These are phyloP conservation scores for Rhea pennata DNA, from an alignment of 2,113 vertebrate species.

Conservation along the genomic window DNA sequence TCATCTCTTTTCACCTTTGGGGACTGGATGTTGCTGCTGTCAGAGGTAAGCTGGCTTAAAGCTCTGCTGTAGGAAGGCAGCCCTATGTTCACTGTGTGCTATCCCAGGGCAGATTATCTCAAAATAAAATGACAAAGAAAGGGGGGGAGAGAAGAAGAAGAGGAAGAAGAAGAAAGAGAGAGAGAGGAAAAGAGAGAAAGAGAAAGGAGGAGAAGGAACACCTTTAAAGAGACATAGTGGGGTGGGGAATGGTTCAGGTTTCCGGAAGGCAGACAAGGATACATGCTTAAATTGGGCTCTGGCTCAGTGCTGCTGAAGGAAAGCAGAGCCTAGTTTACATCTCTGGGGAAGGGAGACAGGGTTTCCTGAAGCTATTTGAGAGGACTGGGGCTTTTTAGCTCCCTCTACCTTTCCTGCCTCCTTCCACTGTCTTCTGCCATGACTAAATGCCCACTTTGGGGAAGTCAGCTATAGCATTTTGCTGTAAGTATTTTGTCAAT, in stretches of 20 bases:
- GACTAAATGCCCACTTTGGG: not conserved
- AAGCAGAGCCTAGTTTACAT: not conserved
- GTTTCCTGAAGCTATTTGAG: not conserved
- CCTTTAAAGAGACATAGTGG: conserved; percentile 6
- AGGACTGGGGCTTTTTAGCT: not conserved
- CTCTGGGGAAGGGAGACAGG: not conserved
- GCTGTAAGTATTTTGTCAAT: not conserved
- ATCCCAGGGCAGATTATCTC: not conserved
- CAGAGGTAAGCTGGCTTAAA: not conserved
- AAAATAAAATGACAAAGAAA: not conserved
- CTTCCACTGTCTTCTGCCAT: not conserved
- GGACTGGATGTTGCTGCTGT: not conserved
- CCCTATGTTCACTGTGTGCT: not conserved
- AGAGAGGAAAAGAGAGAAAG: not conserved
- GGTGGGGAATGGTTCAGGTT: conserved; percentile 66
- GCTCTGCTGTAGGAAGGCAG: not conserved
- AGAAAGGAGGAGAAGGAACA: not conserved
- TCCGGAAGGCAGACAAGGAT: conserved; percentile 50
- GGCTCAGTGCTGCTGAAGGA: not conserved
- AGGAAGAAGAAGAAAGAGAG: not conserved
- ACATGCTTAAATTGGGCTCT: not conserved
- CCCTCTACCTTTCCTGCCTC: not conserved
- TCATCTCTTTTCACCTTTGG: not conserved
- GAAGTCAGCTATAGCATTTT: not conserved
- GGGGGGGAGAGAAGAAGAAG: not conserved